phyloP scores from a whole-genome alignment of 1,140 invertebrate species.

The Zophobas morio region DNA sequence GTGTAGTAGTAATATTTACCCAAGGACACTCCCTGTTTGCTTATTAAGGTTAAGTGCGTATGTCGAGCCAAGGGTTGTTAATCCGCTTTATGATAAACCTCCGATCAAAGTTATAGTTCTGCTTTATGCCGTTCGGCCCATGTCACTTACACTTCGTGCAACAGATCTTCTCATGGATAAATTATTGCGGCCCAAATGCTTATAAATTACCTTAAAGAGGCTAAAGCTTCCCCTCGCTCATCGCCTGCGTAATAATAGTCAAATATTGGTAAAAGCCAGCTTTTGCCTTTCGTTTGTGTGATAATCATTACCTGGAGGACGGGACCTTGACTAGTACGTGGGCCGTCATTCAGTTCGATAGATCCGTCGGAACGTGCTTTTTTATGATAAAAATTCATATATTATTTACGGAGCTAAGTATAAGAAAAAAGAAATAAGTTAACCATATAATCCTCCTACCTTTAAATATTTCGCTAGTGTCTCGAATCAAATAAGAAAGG shows the following conservation, averaged over 20 bases:
- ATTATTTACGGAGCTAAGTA: too few species aligned
- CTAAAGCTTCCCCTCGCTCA: slow-evolving; percentile 9
- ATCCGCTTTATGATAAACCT: slow-evolving; percentile 49
- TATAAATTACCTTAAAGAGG: slow-evolving; percentile 48
- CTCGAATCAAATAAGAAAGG: too few species aligned
- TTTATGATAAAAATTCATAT: too few species aligned
- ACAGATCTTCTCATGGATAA: slow-evolving; percentile 50
- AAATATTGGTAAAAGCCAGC: slow-evolving; percentile 17
- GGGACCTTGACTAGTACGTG: too few species aligned
- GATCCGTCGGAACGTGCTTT: too few species aligned
- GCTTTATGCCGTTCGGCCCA: slow-evolving; percentile 40
- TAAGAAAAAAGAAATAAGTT: too few species aligned
- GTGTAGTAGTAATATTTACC: too few species aligned
- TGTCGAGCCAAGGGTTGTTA: slow-evolving; percentile 19
- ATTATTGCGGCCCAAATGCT: slow-evolving; percentile 45
- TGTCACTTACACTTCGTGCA: slow-evolving; percentile 53
- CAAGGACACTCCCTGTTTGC: not conserved
- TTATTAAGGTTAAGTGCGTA: slow-evolving; percentile 18
- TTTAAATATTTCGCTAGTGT: too few species aligned
- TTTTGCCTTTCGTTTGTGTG: too few species aligned
- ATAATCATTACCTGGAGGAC: too few species aligned
- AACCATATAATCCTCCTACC: too few species aligned
- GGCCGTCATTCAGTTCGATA: too few species aligned
- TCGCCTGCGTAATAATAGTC: slow-evolving; percentile 38
- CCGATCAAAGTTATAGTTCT: slow-evolving; percentile 44